These are phyloP conservation scores for Onthophagus taurus DNA, from an alignment of 1,140 invertebrate genomes.

Conservation along the genomic window DNA sequence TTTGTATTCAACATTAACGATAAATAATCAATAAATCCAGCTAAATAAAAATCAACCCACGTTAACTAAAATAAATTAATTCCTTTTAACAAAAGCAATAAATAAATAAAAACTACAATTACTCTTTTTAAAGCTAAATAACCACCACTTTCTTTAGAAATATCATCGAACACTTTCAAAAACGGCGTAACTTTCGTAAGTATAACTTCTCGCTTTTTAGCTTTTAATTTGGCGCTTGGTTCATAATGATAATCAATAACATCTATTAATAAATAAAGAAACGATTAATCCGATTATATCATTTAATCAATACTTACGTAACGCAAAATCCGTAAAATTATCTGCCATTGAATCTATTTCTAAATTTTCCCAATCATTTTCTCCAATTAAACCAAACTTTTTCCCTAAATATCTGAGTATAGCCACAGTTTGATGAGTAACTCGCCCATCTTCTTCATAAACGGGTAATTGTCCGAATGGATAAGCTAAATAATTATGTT, in stretches of 20 bases:
- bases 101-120: not conserved
- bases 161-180: slow-evolving; percentile 44
- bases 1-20: too few species aligned
- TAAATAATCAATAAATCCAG: slow-evolving; percentile 48
- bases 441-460: slow-evolving; percentile 58
- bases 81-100: slow-evolving; percentile 11
- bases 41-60: slow-evolving; percentile 54
- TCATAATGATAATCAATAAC: slow-evolving; percentile 1
- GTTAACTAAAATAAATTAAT: slow-evolving; percentile 44
- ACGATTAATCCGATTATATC: too few species aligned
- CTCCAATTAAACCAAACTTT: slow-evolving; percentile 50
- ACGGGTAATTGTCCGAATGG: slow-evolving; percentile 67
- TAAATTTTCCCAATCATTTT: slow-evolving; percentile 52
- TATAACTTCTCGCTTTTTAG: not conserved
- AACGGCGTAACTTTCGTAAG: slow-evolving; percentile 31
- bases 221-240: not conserved
- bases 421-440: slow-evolving; percentile 56
- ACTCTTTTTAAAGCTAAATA: slow-evolving; percentile 36
- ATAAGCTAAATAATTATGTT: too few species aligned
- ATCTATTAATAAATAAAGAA: slow-evolving; percentile 2
- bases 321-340: slow-evolving; percentile 43
- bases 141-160: slow-evolving; percentile 42
- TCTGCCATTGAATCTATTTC: slow-evolving; percentile 53
- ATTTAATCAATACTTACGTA: slow-evolving; percentile 17
- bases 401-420: slow-evolving; percentile 63